phyloP scores from a whole-genome alignment of 2,113 vertebrate genomes.

The Syngnathoides biaculeatus region DNA sequence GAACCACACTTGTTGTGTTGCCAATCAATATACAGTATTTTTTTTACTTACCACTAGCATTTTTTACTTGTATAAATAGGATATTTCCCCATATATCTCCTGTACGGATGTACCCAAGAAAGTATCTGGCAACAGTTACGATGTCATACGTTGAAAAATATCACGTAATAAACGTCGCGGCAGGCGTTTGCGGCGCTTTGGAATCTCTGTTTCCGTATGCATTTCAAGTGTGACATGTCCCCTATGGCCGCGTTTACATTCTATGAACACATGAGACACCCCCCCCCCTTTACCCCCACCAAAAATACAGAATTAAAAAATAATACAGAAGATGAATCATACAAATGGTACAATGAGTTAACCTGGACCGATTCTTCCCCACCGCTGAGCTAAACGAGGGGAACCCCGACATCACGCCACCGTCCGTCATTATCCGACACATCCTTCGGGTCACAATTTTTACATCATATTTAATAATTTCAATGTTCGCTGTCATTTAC shows the following conservation, averaged over 20 bases:
- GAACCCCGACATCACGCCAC: background rate
- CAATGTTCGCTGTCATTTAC: background rate
- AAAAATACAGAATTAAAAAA: too few species aligned
- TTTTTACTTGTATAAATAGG: background rate
- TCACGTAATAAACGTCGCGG: too few species aligned
- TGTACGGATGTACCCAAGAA: background rate
- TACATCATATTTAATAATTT: background rate
- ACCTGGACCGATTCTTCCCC: too few species aligned
- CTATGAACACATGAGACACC: background rate
- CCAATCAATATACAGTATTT: background rate
- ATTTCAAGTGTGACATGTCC: background rate
- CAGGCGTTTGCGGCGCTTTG: background rate
- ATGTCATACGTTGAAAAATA: background rate
- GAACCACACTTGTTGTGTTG: background rate
- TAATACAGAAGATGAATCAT: too few species aligned
- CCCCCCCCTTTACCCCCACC: background rate
- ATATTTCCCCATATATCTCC: background rate
- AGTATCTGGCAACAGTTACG: too few species aligned
- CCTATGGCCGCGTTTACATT: background rate
- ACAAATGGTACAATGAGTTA: too few species aligned
- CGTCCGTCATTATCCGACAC: background rate
- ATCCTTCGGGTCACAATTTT: background rate
- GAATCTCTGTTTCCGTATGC: background rate
- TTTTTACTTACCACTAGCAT: background rate
- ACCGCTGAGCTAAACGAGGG: too few species aligned